Base-by-base conservation (phyloP, 2,888 invertebrate species). In the Aproaerema taeniolella region DNA sequence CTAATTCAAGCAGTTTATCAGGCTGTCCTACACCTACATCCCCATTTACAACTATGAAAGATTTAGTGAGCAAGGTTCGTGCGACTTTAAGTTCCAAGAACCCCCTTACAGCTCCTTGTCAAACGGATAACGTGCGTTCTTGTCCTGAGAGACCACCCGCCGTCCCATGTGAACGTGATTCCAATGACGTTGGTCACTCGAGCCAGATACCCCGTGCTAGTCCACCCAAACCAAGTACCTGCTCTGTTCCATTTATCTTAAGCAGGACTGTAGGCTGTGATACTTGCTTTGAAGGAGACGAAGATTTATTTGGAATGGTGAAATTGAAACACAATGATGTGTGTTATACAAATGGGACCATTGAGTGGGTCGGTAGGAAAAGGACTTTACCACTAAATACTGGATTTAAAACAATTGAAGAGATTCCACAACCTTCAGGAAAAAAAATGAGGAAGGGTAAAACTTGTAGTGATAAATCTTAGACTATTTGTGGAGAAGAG, bases 341-440 rank as follows among this genome's bases (percentile, higher is more conserved):
- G 2, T 86, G 86, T 52, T 86, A 86, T 45, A 86, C 85, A 2
- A 83, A 78, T 56, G 86, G 85, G 2, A 78, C 74, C 5, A 83
- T 86, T 40, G 85, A 85, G 47, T 85, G 85, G 86, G 82, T 86
- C 9, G 85, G 85, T 10, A 69, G 73, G 39, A 87, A 85, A 46
- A 63, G 82, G 48, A 75, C 65, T 50, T 82, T 67, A 47, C 83
- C 83, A 42, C 55, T 83, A 37, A 83, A 83, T 42, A 76, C 72
- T 58, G 83, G 85, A 4, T 87, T 86, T 55, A 86, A 85, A 71
- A 55, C 77, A 43, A 55, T 83, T 8, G 61, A 57, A 41, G 45
- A 52, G 2, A 61, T 47, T 31, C 52, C n/a, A n/a, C n/a, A n/a
- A n/a, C n/a, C n/a, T n/a, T n/a, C n/a, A n/a, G n/a, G n/a, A n/a